Evolutionary conservation across 2,888 invertebrate genomes (phyloP).

Genomic region (Falcaria lacertinaria): DNA sequence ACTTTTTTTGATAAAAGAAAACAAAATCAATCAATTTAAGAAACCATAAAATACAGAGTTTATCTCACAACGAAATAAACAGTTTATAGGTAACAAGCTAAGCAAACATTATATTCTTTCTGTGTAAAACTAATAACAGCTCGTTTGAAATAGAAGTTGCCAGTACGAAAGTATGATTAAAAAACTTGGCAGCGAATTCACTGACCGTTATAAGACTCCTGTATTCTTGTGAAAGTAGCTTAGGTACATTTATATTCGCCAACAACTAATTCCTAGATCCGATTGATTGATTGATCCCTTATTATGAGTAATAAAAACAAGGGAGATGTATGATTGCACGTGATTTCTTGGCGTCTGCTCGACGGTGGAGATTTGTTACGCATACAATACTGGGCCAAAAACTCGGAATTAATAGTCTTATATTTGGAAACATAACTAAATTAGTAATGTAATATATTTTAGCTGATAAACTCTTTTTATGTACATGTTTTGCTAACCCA

Average conservation of each 20-base stretch:
- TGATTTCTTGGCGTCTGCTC: constrained; percentile 21
- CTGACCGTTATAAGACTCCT: constrained; percentile 34
- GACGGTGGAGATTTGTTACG: constrained; percentile 14
- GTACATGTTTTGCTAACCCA: too few relatives aligned
- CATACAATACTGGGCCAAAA: too few relatives aligned
- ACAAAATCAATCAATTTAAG: too few relatives aligned
- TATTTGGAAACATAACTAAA: too few relatives aligned
- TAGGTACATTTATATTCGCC: constrained; percentile 12
- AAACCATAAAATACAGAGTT: background rate
- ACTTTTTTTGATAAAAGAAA: too few relatives aligned
- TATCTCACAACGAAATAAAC: background rate
- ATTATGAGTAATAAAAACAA: constrained; percentile 33
- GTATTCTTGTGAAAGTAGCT: constrained; percentile 12
- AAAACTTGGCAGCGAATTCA: constrained; percentile 42
- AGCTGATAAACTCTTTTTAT: too few relatives aligned
- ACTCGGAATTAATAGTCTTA: too few relatives aligned
- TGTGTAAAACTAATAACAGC: constrained; percentile 31
- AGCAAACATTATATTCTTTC: constrained; percentile 12
- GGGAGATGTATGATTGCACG: constrained; percentile 13
- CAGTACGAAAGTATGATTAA: constrained; percentile 47
- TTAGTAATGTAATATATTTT: too few relatives aligned
- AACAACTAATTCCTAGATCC: constrained; percentile 11
- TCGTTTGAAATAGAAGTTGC: constrained; percentile 33
- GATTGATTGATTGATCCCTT: constrained; percentile 38
- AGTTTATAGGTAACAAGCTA: background rate